phyloP scores from a whole-genome alignment of 2,113 vertebrate genomes.

The Bujurquina vittata region DNA sequence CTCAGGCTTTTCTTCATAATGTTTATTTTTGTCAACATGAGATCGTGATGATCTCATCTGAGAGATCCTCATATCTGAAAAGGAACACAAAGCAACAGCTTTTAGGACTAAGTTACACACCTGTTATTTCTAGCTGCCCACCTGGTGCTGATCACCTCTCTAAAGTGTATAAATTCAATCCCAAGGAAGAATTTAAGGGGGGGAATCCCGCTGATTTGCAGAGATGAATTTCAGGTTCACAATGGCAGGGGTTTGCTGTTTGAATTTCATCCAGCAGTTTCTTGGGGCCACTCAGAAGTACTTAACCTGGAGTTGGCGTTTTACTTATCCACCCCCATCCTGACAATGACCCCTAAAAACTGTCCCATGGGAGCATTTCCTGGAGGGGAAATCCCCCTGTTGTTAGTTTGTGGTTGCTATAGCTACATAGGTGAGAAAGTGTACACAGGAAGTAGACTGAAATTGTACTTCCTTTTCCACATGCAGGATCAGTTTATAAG shows the following conservation, averaged over 20 bases:
- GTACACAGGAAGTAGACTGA: conserved; percentile 1
- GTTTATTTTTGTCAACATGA: background rate
- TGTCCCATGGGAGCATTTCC: background rate
- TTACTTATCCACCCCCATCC: no score
- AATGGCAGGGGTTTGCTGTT: no score
- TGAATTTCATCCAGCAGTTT: no score
- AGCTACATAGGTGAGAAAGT: background rate
- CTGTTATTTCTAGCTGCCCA: background rate
- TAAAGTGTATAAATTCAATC: background rate
- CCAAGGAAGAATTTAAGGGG: background rate
- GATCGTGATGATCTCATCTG: background rate
- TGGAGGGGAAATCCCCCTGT: background rate
- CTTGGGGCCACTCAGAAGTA: no score
- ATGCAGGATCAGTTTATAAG: background rate
- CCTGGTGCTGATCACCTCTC: background rate
- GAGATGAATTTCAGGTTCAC: background rate
- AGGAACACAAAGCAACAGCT: background rate
- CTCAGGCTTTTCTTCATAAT: background rate
- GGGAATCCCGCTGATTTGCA: background rate
- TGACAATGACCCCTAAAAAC: background rate
- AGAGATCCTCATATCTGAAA: background rate
- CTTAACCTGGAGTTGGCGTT: background rate
- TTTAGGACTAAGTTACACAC: background rate
- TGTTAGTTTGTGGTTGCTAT: conserved; percentile 1
- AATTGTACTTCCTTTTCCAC: background rate